A percentile compares a stretch with the other conserved stretches of the same genome.
Conservation (phyloP, 2,888 invertebrate genomes). For the Megastigmus dorsalis region DNA sequence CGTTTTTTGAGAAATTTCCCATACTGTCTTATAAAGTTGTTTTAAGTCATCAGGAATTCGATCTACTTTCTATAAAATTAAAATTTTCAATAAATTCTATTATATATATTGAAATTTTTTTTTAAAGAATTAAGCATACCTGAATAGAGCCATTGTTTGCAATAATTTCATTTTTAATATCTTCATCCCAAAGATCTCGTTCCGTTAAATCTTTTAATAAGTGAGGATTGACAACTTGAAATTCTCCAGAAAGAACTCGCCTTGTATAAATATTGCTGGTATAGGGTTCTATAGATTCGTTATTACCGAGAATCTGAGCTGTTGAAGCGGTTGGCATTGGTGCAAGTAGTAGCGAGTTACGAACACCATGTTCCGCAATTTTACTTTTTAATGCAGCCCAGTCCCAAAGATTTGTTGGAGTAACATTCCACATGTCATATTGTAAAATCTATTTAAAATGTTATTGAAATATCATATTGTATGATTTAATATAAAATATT, state of each 20-base stretch:
- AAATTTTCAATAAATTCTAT: background rate
- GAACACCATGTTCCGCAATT: conserved; percentile 90
- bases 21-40: conserved; percentile 94
- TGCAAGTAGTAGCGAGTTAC: conserved; percentile 94
- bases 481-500: no score
- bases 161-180: conserved; percentile 96
- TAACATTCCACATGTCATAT: conserved; percentile 98
- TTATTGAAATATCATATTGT: background rate
- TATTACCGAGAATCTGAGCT: conserved; percentile 99
- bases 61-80: conserved; percentile 80
- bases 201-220: conserved; percentile 94
- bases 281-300: conserved; percentile 98
- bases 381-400: conserved; percentile 89
- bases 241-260: conserved; percentile 96
- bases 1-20: conserved; percentile 96
- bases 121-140: conserved; percentile 65
- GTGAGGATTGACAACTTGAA: conserved; percentile 97
- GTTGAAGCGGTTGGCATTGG: conserved; percentile 99
- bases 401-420: conserved; percentile 90
- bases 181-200: conserved; percentile 92
- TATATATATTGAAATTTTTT: background rate
- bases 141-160: conserved; percentile 94
- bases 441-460: conserved; percentile 83
- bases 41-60: conserved; percentile 90
- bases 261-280: conserved; percentile 97